Evolutionary conservation across 2,797 vertebrate genomes (phyloP).

Genomic region (Pterois miles): DNA sequence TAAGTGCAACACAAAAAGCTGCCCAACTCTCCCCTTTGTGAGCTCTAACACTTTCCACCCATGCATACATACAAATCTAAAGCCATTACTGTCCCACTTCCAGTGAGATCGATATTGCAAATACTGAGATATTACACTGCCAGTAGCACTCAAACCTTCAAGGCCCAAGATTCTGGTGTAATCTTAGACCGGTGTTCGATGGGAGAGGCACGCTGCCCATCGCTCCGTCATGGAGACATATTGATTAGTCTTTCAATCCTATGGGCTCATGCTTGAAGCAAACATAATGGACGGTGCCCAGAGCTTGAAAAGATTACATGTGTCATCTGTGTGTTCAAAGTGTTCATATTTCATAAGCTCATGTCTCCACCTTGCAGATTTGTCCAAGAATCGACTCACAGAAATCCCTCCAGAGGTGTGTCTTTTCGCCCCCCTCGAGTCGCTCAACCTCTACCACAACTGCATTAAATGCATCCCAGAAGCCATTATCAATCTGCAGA

Average conservation of each 20-base stretch:
- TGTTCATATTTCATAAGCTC: neutral
- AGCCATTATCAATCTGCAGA: slow-evolving; percentile 96
- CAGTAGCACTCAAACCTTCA: slow-evolving; percentile 28
- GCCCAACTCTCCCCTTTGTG: neutral
- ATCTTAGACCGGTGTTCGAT: slow-evolving; percentile 55
- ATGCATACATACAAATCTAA: slow-evolving; percentile 19
- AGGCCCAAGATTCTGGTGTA: slow-evolving; percentile 33
- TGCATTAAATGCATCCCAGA: slow-evolving; percentile 98
- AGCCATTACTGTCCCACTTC: slow-evolving; percentile 34
- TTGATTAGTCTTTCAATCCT: slow-evolving; percentile 50
- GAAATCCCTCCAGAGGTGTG: slow-evolving; percentile 96
- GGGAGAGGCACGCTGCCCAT: slow-evolving; percentile 12
- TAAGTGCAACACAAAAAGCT: neutral
- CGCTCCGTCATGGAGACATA: slow-evolving; percentile 30
- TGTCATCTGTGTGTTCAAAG: slow-evolving; percentile 8
- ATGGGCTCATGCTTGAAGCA: slow-evolving; percentile 6
- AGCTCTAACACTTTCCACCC: neutral
- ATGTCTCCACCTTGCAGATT: slow-evolving; percentile 82
- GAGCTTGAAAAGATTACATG: neutral
- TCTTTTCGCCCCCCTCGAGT: slow-evolving; percentile 95
- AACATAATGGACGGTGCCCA: neutral
- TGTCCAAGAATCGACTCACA: slow-evolving; percentile 96
- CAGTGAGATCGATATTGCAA: slow-evolving; percentile 33
- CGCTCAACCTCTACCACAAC: slow-evolving; percentile 98
- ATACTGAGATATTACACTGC: slow-evolving; percentile 20